Evolutionary conservation across 2,113 vertebrate species (phyloP).

Genomic region (Lagenorhynchus albirostris): DNA sequence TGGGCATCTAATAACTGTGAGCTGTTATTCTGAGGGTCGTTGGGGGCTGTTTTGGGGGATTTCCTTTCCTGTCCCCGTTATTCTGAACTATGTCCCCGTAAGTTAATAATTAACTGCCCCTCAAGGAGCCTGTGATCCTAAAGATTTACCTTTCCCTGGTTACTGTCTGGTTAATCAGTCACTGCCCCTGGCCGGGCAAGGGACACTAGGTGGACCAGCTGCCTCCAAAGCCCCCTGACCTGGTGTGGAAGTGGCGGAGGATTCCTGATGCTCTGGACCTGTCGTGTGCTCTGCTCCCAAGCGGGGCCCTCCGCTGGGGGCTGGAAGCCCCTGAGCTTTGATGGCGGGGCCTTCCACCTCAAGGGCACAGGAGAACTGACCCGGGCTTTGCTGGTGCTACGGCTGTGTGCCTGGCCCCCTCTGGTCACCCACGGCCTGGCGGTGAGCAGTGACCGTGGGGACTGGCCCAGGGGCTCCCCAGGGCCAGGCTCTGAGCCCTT

Average conservation of each 20-base stretch:
- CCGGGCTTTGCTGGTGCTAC: slow-evolving; percentile 60
- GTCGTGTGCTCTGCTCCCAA: neutral
- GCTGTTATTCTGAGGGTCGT: neutral
- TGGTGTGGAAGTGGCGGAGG: neutral
- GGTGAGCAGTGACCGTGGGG: slow-evolving; percentile 23
- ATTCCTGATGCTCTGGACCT: slow-evolving; percentile 11
- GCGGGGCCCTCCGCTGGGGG: fast-evolving
- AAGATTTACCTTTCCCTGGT: neutral
- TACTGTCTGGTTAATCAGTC: slow-evolving; percentile 62
- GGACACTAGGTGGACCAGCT: neutral
- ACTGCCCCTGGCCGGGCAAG: neutral
- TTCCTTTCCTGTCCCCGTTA: neutral
- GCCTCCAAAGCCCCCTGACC: neutral
- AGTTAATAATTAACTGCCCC: slow-evolving; percentile 65
- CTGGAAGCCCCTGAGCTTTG: slow-evolving; percentile 60
- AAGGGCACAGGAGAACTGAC: slow-evolving; percentile 53
- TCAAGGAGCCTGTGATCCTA: neutral
- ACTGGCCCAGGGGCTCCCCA: neutral
- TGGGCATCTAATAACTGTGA: too few relatives aligned
- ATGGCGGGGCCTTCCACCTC: slow-evolving; percentile 56
- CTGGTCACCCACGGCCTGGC: slow-evolving; percentile 61
- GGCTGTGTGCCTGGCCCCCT: slow-evolving; percentile 71
- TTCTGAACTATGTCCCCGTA: slow-evolving; percentile 61
- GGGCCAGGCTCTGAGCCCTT: neutral
- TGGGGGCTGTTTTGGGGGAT: neutral